Evolutionary conservation across 1,140 invertebrate species (phyloP).

Genomic region (Neotoxoptera formosana): DNA sequence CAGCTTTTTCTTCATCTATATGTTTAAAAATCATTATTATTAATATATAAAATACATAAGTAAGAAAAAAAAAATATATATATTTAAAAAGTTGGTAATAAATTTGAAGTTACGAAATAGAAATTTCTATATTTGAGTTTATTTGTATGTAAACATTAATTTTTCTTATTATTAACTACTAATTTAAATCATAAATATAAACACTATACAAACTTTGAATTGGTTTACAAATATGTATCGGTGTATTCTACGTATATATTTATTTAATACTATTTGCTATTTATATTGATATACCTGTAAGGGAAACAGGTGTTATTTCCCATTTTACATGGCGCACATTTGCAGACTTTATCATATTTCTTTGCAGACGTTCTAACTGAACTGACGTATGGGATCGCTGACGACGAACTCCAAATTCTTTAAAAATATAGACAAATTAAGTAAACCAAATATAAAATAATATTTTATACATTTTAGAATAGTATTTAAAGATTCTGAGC

Average conservation of each 20-base stretch:
- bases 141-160: neutral
- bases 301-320: conserved; percentile 68
- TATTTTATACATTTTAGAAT: neutral
- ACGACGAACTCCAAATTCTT: conserved; percentile 76
- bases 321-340: conserved; percentile 81
- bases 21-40: conserved; percentile 60
- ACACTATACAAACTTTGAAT: neutral
- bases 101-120: neutral
- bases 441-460: neutral
- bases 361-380: conserved; percentile 87
- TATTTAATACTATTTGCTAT: neutral
- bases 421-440: conserved; percentile 53
- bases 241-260: neutral
- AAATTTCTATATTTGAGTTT: neutral
- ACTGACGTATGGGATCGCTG: conserved; percentile 88
- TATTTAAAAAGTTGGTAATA: neutral
- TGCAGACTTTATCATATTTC: conserved; percentile 81
- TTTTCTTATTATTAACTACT: neutral
- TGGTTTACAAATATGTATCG: neutral
- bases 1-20: conserved; percentile 70
- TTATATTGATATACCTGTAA: conserved; percentile 58
- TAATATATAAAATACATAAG: neutral
- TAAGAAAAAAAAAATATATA: neutral
- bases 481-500: neutral
- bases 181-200: neutral